Percentiles rank a stretch among this genome's conserved stretches.
Conservation (phyloP, 2,797 vertebrate species). For the Thripadectes ignobilis region DNA sequence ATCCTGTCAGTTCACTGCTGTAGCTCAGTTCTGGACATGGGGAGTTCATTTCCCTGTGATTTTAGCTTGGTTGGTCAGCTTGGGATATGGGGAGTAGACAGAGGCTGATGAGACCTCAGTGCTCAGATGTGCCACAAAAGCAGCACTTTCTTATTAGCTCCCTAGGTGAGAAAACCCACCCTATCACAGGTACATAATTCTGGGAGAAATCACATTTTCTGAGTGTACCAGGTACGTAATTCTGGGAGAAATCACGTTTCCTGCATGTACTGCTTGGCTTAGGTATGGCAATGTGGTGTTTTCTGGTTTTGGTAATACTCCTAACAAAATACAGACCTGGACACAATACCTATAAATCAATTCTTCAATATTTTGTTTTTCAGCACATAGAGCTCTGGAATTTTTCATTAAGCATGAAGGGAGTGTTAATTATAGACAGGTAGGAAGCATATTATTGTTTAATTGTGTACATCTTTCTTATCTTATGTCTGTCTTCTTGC, state of each 20-base stretch:
- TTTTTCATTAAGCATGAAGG: slow-evolving; percentile 69
- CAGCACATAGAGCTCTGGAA: slow-evolving; percentile 80
- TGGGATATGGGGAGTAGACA: not conserved
- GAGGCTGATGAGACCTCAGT: not conserved
- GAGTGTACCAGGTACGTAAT: not conserved
- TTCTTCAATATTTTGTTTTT: slow-evolving; percentile 35
- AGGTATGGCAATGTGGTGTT: rapidly evolving
- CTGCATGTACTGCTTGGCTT: not conserved
- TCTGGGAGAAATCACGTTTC: not conserved
- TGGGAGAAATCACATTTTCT: not conserved
- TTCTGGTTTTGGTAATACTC: not conserved
- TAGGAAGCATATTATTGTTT: slow-evolving; percentile 18
- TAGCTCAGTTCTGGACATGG: not conserved
- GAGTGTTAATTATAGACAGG: slow-evolving; percentile 76
- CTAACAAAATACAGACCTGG: not conserved
- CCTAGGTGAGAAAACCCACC: not conserved
- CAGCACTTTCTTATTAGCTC: not conserved
- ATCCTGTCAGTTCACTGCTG: not conserved
- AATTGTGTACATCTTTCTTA: not conserved
- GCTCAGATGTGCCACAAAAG: not conserved
- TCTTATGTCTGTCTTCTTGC: not conserved
- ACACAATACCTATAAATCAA: not conserved
- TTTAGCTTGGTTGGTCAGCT: not conserved
- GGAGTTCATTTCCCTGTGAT: not conserved
- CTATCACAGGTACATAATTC: not conserved